Percentiles rank a stretch among this genome's conserved stretches.
Conservation (phyloP, 2,797 vertebrate genomes). For the Spondyliosoma cantharus region DNA sequence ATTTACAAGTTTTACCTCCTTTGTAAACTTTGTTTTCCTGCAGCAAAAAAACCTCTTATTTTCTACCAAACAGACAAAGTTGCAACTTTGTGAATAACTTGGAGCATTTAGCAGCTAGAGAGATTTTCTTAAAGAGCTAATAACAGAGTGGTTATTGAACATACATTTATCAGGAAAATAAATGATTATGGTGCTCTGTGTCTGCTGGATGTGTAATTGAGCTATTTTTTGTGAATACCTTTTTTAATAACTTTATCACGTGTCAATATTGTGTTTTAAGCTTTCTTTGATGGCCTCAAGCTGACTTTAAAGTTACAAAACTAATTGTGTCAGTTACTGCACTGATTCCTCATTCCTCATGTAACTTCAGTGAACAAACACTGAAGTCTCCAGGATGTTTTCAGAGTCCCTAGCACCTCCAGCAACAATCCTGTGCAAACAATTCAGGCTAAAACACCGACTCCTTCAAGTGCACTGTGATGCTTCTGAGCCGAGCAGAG, state of each 20-base stretch:
- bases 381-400: not conserved
- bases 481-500: constrained; percentile 39
- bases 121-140: not conserved
- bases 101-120: not conserved
- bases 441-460: constrained; percentile 31
- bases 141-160: not conserved
- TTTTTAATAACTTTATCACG: not conserved
- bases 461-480: constrained; percentile 35
- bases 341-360: constrained; percentile 12
- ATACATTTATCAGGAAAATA: not conserved
- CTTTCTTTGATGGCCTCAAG: not conserved
- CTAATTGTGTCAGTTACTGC: constrained; percentile 8
- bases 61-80: not conserved
- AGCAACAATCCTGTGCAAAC: constrained; percentile 48
- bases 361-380: constrained; percentile 40
- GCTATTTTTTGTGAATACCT: not conserved
- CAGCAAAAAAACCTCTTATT: not conserved
- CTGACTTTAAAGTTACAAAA: not conserved
- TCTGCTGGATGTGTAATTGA: not conserved
- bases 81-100: not conserved
- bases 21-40: not conserved
- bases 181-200: not conserved
- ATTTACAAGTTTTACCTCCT: not conserved
- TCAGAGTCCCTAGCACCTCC: constrained; percentile 31
- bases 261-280: not conserved